Evolutionary conservation across 2,113 vertebrate genomes (phyloP).

Genomic region (Coreoperca whiteheadi): DNA sequence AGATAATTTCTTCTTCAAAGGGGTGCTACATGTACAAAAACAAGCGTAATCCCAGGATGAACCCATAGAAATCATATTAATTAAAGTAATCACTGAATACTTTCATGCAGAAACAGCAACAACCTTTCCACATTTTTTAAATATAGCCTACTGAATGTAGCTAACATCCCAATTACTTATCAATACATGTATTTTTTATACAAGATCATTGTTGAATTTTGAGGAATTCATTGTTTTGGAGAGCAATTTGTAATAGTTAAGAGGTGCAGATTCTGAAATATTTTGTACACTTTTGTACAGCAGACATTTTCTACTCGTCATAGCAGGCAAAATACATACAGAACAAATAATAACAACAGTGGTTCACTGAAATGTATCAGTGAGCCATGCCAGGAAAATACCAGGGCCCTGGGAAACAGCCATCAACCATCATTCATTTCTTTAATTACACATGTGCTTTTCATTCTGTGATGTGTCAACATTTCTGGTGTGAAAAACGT

Average conservation of each 20-base stretch:
- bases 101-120: neutral
- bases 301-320: neutral
- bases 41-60: slow-evolving; percentile 37
- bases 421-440: neutral
- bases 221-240: too few relatives aligned
- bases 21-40: neutral
- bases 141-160: neutral
- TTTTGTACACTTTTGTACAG: neutral
- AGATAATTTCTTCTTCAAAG: slow-evolving; percentile 14
- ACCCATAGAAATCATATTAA: slow-evolving; percentile 4
- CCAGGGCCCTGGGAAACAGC: neutral
- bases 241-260: neutral
- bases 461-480: neutral
- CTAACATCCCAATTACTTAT: neutral
- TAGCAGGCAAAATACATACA: neutral
- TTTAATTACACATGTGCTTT: neutral
- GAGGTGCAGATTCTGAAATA: neutral
- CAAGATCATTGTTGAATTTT: neutral
- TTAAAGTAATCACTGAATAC: too few relatives aligned
- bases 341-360: too few relatives aligned
- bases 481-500: neutral
- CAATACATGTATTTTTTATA: neutral
- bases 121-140: neutral
- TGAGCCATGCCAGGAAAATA: too few relatives aligned
- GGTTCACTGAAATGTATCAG: too few relatives aligned